These are phyloP conservation scores for Acheta domesticus DNA, from an alignment of 2,888 invertebrate genomes.

Conservation along the genomic window DNA sequence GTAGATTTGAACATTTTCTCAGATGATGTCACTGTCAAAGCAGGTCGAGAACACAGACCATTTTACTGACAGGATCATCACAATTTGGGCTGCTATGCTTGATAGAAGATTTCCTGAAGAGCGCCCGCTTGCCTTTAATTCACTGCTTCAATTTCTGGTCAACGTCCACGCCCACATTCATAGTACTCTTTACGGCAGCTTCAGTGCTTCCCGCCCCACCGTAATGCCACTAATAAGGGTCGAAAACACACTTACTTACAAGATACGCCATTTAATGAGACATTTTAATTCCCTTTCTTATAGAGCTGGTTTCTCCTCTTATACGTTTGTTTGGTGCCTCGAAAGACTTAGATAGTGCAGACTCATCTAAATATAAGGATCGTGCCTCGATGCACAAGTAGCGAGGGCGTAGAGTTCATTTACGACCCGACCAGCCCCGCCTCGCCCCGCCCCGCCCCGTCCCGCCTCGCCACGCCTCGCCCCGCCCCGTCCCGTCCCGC, in stretches of 20 bases:
- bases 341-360: neutral
- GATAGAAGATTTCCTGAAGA: too few species aligned
- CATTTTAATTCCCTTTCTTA: neutral
- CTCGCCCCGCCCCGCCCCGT: too few species aligned
- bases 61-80: too few species aligned
- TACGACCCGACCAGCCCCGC: too few species aligned
- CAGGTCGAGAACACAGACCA: too few species aligned
- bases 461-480: too few species aligned
- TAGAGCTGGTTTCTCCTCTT: neutral
- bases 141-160: neutral
- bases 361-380: neutral
- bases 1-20: too few species aligned
- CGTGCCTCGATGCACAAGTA: neutral
- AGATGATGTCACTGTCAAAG: too few species aligned
- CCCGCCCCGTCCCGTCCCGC: too few species aligned
- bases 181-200: neutral
- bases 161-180: neutral
- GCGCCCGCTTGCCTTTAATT: neutral
- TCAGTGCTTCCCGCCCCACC: neutral
- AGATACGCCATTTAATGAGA: neutral
- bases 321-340: neutral
- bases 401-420: neutral
- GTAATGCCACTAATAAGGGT: neutral
- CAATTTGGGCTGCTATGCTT: too few species aligned
- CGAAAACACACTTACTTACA: neutral